Evolutionary conservation across 2,113 vertebrate species (phyloP), one percentile per base, ranked within the genome.

Genomic region (Catagonus wagneri): DNA sequence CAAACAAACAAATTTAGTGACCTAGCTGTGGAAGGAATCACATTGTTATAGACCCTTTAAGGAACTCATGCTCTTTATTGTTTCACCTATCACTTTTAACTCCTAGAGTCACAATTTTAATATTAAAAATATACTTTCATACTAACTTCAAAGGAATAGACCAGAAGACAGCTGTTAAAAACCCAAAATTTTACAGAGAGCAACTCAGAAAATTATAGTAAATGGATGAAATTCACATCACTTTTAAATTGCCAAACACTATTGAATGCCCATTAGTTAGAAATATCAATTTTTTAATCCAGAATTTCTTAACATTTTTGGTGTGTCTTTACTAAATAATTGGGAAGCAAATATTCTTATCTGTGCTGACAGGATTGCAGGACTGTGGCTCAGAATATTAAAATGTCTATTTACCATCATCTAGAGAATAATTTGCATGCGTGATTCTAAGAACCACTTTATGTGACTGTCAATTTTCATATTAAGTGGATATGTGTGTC

Each of bases 11-110:
- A 85, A 15, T 4, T 66, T 50, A 27, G 16, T 32, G 60, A 54
- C 22, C 5, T 7, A 4, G 7, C 1, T 0, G 7, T 75, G 11
- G 5, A 58, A 71, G 6, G 11, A 13, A 20, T 52, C 61, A 6
- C n/a, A 29, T 36, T 69, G 29, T 72, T 8, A 44, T 56, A 22
- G 27, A 50, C 6, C 32, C 32, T 66, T 93, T 80, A 3, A 29
- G 7, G 15, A 61, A 36, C 6, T 72, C 14, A 29, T 39, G 12
- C 1, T 7, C 7, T 84, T 94, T 52, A 36, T 25, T 29, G 4
- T n/a, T 76, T 95, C 34, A 81, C 19, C 16, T 61, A 44, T 56
- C 15, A 50, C 85, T 85, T 91, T 56, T 58, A 83, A 78, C 12
- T 50, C 83, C 13, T 20, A 63, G 63, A 84, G 44, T 58, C 22